Evolutionary conservation across 64 coral and sea anemone genomes (phyloP), one percentile per base, ranked within the genome.

Genomic region (Stylophora pistillata): DNA sequence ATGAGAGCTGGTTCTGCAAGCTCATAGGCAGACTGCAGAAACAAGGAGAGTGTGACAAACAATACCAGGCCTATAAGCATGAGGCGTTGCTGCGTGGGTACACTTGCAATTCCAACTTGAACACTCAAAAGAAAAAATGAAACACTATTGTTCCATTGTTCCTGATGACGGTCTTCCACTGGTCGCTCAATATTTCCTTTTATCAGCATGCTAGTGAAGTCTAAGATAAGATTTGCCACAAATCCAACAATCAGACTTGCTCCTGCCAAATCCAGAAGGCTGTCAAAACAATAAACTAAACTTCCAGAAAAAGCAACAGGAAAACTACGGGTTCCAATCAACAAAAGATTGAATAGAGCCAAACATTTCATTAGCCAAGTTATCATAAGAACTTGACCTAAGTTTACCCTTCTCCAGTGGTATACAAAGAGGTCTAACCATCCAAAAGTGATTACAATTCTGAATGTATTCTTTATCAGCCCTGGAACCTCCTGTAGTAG

Each of bases 331-430:
- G n/a, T 84, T 1, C 47, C 25, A 54, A 69, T 69, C 21, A 27
- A 54, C 9, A 25, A 0, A 65, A 84, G 52, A 37, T 13, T 84
- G 74, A 94, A 94, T n/a, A 88, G 74, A 7, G n/a, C 72, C 31
- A 74, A 66, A 97, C 93, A 97, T 41, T 97, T 97, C 26, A 89
- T 80, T 82, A 91, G 73, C 91, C 95, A 97, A 52, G 89, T 65
- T 54, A 97, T 23, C 52, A 97, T 79, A 21, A 97, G 89, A 3
- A 97, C 91, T 30, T 85, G 88, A 7, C 81, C 73, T 26, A 93
- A 54, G 65, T 93, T 87, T 28, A 92, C 74, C 25, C 95, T 85
- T 15, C 70, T 89, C 91, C 95, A 97, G 52, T 97, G 95, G 69
- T 81, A 86, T 20, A 82, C 71, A 73, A 97, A 58, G 9, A 93